Conservation (phyloP, 2,113 vertebrate species). For the Pelecanus crispus region DNA sequence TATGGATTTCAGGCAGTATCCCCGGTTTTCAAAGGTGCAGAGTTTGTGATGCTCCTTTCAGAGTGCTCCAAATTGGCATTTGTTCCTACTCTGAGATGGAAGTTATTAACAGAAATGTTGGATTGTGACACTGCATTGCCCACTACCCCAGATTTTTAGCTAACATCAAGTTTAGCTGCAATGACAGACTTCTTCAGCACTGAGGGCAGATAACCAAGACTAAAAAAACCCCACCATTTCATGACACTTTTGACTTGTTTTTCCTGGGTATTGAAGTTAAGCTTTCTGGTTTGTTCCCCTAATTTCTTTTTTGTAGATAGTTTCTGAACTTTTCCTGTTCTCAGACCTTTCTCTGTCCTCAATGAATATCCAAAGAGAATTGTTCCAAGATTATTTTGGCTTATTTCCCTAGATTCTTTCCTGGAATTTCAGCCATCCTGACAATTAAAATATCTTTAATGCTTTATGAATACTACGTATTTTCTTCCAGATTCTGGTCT, state of each 20-base stretch:
- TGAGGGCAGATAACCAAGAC: neutral
- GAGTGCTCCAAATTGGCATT: neutral
- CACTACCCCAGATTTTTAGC: neutral
- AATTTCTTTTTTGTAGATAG: neutral
- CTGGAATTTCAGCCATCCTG: constrained; percentile 2
- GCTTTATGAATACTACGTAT: neutral
- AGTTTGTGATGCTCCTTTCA: neutral
- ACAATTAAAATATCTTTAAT: neutral
- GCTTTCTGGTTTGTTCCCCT: neutral
- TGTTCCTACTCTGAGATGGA: neutral
- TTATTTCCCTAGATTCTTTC: constrained; percentile 26
- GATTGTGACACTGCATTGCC: neutral
- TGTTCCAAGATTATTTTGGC: constrained; percentile 34
- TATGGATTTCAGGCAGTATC: neutral
- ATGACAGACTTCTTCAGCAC: neutral
- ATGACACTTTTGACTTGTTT: neutral
- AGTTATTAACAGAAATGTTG: neutral
- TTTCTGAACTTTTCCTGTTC: constrained; percentile 13
- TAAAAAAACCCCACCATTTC: neutral
- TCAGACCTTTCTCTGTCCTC: neutral
- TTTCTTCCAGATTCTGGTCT: neutral
- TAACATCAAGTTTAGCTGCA: neutral
- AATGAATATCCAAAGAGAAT: neutral
- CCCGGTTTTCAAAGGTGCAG: neutral
- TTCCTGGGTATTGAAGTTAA: neutral